Conservation (phyloP, 2,888 invertebrate species). For the Dynastes hyllus region DNA sequence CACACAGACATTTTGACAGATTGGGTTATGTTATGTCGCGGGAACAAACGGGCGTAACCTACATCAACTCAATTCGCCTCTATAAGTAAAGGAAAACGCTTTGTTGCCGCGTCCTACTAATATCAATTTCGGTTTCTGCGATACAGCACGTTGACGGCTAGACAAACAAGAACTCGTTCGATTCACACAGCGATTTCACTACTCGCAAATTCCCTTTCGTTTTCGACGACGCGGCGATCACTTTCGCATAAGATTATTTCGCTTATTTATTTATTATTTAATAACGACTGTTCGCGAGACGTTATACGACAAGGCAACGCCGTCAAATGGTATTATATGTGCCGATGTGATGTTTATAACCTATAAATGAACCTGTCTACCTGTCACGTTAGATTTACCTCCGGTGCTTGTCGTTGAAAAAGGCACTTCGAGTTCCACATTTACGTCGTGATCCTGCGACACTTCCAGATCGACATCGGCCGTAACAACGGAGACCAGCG, state of each 20-base stretch:
- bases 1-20: constrained; percentile 20
- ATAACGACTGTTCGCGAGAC: constrained; percentile 14
- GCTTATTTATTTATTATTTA: constrained; percentile 20
- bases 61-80: constrained; percentile 63
- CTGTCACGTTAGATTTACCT: constrained; percentile 71
- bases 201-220: constrained; percentile 54
- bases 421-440: constrained; percentile 77
- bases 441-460: constrained; percentile 73
- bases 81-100: constrained; percentile 54
- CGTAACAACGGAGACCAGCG: constrained; percentile 68
- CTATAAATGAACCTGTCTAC: constrained; percentile 51
- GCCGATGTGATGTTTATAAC: constrained; percentile 51
- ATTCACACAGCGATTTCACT: constrained; percentile 47
- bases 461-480: constrained; percentile 73
- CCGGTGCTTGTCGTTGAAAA: constrained; percentile 76
- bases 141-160: constrained; percentile 50
- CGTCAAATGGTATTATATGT: constrained; percentile 43
- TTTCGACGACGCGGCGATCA: constrained; percentile 43
- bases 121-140: constrained; percentile 55
- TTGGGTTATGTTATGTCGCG: constrained; percentile 51
- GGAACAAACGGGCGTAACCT: constrained; percentile 66
- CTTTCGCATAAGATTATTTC: constrained; percentile 53
- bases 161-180: constrained; percentile 52
- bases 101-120: constrained; percentile 61
- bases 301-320: constrained; percentile 3